phyloP scores from a whole-genome alignment of 2,888 invertebrate species.

The Malthinus flaveolus region DNA sequence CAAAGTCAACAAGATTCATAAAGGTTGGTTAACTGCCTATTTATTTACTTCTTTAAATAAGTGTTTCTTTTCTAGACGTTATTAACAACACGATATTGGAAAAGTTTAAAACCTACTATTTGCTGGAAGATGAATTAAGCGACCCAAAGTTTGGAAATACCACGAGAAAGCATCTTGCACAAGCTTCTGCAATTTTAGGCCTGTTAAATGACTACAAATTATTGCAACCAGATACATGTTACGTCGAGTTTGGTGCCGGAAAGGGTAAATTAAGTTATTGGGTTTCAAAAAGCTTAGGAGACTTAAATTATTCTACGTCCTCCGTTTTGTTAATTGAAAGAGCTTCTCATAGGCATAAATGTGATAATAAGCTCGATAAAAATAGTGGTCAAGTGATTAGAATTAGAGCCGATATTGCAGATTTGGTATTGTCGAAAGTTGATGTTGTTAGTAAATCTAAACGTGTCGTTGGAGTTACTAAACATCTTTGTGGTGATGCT shows the following conservation, averaged over 20 bases:
- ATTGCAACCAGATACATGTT: conserved; percentile 67
- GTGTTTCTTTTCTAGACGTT: conserved; percentile 1
- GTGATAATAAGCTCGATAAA: conserved; percentile 66
- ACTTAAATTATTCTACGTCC: conserved; percentile 48
- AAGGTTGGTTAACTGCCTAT: conserved; percentile 34
- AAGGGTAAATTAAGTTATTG: conserved; percentile 84
- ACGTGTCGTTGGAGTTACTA: conserved; percentile 75
- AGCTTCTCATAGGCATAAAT: conserved; percentile 80
- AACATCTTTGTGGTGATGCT: conserved; percentile 88
- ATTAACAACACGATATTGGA: conserved; percentile 50
- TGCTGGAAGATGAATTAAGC: conserved; percentile 56
- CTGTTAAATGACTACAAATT: conserved; percentile 66
- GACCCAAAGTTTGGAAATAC: conserved; percentile 63
- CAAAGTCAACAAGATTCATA: conserved; percentile 54
- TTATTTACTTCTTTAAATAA: not conserved
- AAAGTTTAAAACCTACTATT: conserved; percentile 51
- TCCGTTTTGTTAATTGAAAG: conserved; percentile 77
- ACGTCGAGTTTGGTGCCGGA: conserved; percentile 89
- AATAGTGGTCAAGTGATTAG: conserved; percentile 30
- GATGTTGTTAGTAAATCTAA: conserved; percentile 54
- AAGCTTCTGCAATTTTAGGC: conserved; percentile 77
- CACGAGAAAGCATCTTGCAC: conserved; percentile 74
- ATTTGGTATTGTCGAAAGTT: conserved; percentile 67
- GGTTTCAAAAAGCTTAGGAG: conserved; percentile 66
- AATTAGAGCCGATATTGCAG: conserved; percentile 76